These are phyloP conservation scores for Balearica regulorum DNA, from an alignment of 2,797 vertebrate genomes.

Conservation along the genomic window DNA sequence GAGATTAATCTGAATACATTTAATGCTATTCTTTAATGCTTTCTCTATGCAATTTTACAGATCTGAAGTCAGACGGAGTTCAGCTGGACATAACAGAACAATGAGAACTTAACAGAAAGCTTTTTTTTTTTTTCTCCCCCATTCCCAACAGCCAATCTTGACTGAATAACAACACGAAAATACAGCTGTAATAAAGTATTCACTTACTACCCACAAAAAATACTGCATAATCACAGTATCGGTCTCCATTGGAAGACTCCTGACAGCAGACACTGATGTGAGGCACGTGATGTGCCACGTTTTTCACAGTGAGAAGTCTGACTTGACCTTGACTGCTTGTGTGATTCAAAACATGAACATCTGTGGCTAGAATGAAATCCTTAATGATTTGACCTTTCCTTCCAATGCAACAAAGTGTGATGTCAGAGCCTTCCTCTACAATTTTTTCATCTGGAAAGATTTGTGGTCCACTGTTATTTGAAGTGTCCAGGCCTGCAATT, in stretches of 20 bases:
- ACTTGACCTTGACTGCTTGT: background rate
- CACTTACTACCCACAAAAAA: conserved; percentile 74
- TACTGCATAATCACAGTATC: accelerated
- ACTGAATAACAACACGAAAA: background rate
- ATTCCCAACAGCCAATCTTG: background rate
- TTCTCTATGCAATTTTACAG: background rate
- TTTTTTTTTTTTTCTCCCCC: background rate
- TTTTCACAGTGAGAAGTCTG: background rate
- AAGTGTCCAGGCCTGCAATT: conserved; percentile 49
- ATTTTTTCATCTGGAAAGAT: conserved; percentile 63
- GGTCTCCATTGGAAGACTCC: background rate
- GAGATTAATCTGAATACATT: background rate
- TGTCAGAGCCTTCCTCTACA: conserved; percentile 61
- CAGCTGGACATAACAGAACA: background rate
- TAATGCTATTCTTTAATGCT: background rate
- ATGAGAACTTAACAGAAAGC: background rate
- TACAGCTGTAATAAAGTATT: background rate
- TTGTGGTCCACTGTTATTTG: background rate
- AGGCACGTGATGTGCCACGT: background rate
- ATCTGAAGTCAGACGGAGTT: background rate
- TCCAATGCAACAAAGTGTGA: conserved; percentile 70
- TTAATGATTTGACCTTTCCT: background rate
- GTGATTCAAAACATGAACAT: background rate
- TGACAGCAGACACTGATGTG: conserved; percentile 26
- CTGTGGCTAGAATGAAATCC: background rate